A percentile compares a stretch with the other conserved stretches of the same genome.
Evolutionary conservation across 1,140 invertebrate species (phyloP).

Genomic region (Heliconius hermathena): DNA sequence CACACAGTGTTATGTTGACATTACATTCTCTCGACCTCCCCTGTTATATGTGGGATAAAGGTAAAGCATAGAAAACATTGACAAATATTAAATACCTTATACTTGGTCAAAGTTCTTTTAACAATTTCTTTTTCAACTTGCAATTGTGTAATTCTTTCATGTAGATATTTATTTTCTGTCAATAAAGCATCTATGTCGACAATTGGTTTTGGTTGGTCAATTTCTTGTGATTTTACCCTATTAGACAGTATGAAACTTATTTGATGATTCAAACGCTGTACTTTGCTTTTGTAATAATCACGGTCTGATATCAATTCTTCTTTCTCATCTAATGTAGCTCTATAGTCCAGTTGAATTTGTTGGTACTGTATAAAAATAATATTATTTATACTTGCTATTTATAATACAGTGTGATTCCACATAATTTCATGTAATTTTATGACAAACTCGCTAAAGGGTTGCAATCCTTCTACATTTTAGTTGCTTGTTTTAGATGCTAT

Average conservation of each 20-base stretch:
- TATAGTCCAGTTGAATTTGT: constrained; percentile 88
- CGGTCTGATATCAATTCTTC: constrained; percentile 91
- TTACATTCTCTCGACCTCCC: too few relatives aligned
- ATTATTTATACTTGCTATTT: neutral
- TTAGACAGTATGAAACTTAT: constrained; percentile 87
- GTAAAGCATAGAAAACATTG: neutral
- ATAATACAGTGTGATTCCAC: too few relatives aligned
- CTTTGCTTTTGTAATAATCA: constrained; percentile 93
- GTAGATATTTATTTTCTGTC: constrained; percentile 92
- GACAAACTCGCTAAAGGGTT: too few relatives aligned
- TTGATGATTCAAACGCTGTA: constrained; percentile 91
- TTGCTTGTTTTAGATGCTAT: too few relatives aligned
- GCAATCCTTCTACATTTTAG: too few relatives aligned
- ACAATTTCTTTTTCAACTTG: constrained; percentile 91
- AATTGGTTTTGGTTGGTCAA: constrained; percentile 76
- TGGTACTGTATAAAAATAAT: constrained; percentile 76
- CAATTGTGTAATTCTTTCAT: constrained; percentile 90
- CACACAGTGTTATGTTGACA: too few relatives aligned
- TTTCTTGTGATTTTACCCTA: constrained; percentile 56
- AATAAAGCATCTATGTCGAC: constrained; percentile 92
- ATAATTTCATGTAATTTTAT: too few relatives aligned
- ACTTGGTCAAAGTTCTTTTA: constrained; percentile 86
- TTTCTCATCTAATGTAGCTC: constrained; percentile 91
- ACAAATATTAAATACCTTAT: constrained; percentile 83
- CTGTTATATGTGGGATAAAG: too few relatives aligned